phyloP scores from a whole-genome alignment of 2,888 invertebrate species.

The Galeopsomyia nigrocyanea region DNA sequence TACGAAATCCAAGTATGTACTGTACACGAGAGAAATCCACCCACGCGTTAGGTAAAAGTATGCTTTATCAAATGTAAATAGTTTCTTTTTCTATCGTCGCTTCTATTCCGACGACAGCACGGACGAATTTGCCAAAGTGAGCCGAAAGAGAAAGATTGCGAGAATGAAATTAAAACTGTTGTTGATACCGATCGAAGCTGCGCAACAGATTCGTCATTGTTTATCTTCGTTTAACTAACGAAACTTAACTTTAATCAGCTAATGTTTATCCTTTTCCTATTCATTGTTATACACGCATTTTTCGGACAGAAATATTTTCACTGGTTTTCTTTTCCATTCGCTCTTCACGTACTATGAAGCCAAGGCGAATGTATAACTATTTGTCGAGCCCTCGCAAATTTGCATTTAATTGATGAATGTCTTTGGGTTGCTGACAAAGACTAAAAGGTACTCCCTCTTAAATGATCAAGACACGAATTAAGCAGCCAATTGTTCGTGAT shows the following conservation, averaged over 20 bases:
- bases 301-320: neutral
- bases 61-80: slow-evolving; percentile 50
- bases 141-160: slow-evolving; percentile 40
- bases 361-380: neutral
- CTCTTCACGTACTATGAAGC: slow-evolving; percentile 20
- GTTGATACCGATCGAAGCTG: slow-evolving; percentile 33
- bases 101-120: slow-evolving; percentile 43
- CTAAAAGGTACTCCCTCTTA: slow-evolving; percentile 45
- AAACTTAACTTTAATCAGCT: slow-evolving; percentile 30
- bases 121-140: slow-evolving; percentile 49
- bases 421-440: slow-evolving; percentile 27
- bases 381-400: slow-evolving; percentile 8
- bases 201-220: slow-evolving; percentile 30
- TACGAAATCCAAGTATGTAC: slow-evolving; percentile 29
- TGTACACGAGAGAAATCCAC: slow-evolving; percentile 12
- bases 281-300: slow-evolving; percentile 27
- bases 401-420: slow-evolving; percentile 43
- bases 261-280: slow-evolving; percentile 25
- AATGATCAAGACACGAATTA: slow-evolving; percentile 36
- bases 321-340: slow-evolving; percentile 23
- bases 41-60: slow-evolving; percentile 34
- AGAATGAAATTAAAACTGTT: slow-evolving; percentile 13
- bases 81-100: slow-evolving; percentile 48
- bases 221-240: slow-evolving; percentile 17
- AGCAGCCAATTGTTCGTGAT: slow-evolving; percentile 36